phyloP scores from a whole-genome alignment of 2,888 invertebrate genomes.

The Aphodius granarius region DNA sequence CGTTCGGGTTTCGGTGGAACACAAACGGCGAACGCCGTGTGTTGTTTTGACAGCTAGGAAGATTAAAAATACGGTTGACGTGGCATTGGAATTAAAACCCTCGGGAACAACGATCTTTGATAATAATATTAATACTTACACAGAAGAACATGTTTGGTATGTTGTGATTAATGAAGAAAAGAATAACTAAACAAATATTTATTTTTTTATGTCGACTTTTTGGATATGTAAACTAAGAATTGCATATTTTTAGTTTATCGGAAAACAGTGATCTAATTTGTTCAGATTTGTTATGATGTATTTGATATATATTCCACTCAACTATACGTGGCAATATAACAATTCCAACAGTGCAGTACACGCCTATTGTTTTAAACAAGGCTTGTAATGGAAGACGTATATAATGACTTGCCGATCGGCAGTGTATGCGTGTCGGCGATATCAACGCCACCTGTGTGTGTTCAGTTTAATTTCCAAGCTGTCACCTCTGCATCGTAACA shows the following conservation, averaged over 20 bases:
- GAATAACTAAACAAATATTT: too few species aligned
- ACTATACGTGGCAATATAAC: too few species aligned
- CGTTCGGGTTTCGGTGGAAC: neutral
- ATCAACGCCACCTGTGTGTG: constrained; percentile 37
- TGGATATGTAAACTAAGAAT: neutral
- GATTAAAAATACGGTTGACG: neutral
- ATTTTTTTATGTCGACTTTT: neutral
- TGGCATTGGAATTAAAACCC: neutral
- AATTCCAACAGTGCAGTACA: constrained; percentile 40
- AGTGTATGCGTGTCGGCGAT: constrained; percentile 36
- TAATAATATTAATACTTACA: too few species aligned
- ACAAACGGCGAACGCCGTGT: neutral
- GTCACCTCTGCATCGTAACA: constrained; percentile 41
- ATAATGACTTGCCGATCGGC: constrained; percentile 44
- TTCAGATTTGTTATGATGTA: too few species aligned
- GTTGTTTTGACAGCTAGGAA: neutral
- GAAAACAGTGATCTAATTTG: too few species aligned
- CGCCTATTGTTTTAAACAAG: constrained; percentile 35
- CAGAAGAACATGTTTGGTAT: neutral
- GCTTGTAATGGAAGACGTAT: constrained; percentile 41
- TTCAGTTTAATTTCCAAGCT: constrained; percentile 46
- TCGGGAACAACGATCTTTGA: neutral
- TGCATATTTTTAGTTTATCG: too few species aligned
- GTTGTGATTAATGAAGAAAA: neutral
- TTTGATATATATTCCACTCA: too few species aligned